Conservation (phyloP, 1,140 invertebrate genomes). For the Sesamia nonagrioides region DNA sequence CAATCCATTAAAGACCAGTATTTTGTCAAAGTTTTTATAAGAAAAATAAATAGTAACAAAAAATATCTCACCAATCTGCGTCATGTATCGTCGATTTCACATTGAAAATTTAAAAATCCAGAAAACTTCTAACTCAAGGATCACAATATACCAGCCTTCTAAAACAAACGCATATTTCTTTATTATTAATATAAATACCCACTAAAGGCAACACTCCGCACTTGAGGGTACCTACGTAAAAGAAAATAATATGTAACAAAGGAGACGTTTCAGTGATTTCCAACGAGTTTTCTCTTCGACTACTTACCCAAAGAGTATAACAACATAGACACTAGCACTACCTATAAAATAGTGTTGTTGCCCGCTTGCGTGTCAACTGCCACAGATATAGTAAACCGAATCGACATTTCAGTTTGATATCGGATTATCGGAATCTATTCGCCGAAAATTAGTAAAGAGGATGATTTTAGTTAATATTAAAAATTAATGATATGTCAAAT, state of each 20-base stretch:
- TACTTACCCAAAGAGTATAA: conserved; percentile 30
- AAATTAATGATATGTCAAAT: neutral
- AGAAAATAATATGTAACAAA: conserved; percentile 60
- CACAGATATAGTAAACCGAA: conserved; percentile 15
- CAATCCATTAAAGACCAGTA: neutral
- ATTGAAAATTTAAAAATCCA: conserved; percentile 67
- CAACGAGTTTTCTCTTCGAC: conserved; percentile 55
- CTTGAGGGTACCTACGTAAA: conserved; percentile 50
- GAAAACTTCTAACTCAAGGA: conserved; percentile 22
- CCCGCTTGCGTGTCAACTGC: neutral
- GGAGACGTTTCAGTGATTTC: conserved; percentile 57
- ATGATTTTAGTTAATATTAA: neutral
- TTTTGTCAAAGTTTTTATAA: neutral
- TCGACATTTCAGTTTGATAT: neutral
- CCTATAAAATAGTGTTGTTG: conserved; percentile 6
- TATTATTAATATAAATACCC: conserved; percentile 31
- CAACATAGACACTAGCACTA: no score
- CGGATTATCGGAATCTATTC: no score
- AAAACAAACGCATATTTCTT: conserved; percentile 42
- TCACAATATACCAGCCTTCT: conserved; percentile 23
- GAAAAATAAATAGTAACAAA: conserved; percentile 23
- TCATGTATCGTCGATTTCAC: conserved; percentile 68
- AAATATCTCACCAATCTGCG: conserved; percentile 72
- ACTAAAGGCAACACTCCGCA: conserved; percentile 30
- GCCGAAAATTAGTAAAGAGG: no score